phyloP scores from a whole-genome alignment of 2,113 vertebrate genomes.

The Phaethornis superciliosus region DNA sequence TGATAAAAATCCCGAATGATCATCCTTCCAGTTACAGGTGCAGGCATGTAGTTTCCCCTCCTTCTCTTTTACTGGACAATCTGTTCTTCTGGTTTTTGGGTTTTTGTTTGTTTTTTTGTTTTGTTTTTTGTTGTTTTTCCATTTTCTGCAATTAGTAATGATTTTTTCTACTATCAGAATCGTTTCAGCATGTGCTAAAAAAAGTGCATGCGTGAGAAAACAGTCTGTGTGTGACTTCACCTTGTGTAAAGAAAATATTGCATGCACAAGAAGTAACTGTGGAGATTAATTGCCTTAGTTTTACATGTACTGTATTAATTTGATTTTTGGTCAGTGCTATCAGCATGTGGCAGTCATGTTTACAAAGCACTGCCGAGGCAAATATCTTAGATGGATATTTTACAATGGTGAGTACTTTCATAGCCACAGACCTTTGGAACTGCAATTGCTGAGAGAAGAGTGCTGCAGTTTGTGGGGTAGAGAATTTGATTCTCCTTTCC shows the following conservation, averaged over 20 bases:
- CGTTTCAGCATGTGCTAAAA: background rate
- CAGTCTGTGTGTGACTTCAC: background rate
- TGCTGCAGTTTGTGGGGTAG: background rate
- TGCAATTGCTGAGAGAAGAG: background rate
- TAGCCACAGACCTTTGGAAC: background rate
- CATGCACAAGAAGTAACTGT: rapidly evolving
- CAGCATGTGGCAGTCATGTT: background rate
- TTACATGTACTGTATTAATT: background rate
- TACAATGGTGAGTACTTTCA: background rate
- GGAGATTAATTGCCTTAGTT: background rate
- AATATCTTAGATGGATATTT: background rate
- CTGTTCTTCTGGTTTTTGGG: background rate
- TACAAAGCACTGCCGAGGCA: background rate
- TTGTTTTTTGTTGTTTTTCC: background rate
- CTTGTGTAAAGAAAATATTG: background rate
- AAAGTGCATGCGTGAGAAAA: background rate
- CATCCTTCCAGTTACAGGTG: background rate
- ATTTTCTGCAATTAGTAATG: background rate
- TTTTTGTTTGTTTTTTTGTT: no score
- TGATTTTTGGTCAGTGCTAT: background rate
- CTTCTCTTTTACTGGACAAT: background rate
- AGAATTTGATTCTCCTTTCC: background rate
- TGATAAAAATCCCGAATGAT: background rate
- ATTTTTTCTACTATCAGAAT: background rate
- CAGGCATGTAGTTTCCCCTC: background rate